Evolutionary conservation across 2,797 vertebrate genomes (phyloP), one percentile per base, ranked within the genome.

Genomic region (Spondyliosoma cantharus): DNA sequence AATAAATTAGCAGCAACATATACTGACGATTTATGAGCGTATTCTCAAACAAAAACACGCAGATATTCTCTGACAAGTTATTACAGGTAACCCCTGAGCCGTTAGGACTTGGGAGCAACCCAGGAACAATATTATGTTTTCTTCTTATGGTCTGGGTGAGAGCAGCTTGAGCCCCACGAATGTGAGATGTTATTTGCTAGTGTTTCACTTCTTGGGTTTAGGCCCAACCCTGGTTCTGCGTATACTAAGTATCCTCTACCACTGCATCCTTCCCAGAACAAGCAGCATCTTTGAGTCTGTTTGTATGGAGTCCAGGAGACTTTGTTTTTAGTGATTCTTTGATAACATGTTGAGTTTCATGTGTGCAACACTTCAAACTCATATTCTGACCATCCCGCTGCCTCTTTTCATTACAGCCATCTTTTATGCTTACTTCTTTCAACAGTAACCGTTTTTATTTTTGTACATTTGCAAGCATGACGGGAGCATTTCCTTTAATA

Each of bases 121-220:
- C 59, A 82, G 78, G 45, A 82, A 84, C 80, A 90, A 89, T 88
- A 78, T 91, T 89, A 72, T 77, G 71, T 46, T 84, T 78, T 64
- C 60, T 53, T 76, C 37, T 67, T 61, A 27, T 6, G 49, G 50
- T 32, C 24, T 27, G 27, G 7, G 42, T 50, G 25, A 71, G 58
- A 82, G 71, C 52, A 67, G 63, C 58, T 48, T 71, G 63, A 84
- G 32, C 32, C 17, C 61, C 66, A 73, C 52, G 69, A 59, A 75
- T 71, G 56, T 50, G 57, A 75, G 17, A 67, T 62, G 27, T 48
- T 79, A 66, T 71, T 84, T 85, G 80, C 60, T 59, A 13, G 67
- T 20, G 60, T 81, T 85, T 76, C 24, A 25, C 37, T 83, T 75
- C 50, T 52, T 67, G 49, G 29, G 27, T 67, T 80, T 42, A 37